These are phyloP conservation scores for Dryadula phaetusa DNA, from an alignment of 2,888 invertebrate species.

Conservation along the genomic window DNA sequence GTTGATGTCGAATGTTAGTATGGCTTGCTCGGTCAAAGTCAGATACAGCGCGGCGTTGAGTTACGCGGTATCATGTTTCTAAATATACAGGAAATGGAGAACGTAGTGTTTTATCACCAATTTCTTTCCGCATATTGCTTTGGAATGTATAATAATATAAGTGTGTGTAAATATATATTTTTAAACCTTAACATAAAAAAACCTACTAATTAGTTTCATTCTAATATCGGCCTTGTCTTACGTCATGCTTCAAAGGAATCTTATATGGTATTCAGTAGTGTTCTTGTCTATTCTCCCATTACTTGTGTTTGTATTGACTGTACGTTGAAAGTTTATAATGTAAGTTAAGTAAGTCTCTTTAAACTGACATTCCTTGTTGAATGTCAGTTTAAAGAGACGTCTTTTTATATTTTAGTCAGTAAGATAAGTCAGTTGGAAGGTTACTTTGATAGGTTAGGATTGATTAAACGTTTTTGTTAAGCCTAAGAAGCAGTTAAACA, in stretches of 20 bases:
- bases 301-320: not conserved
- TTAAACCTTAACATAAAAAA: not conserved
- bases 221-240: slow-evolving; percentile 1
- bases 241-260: slow-evolving; percentile 4
- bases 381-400: no score
- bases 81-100: no score
- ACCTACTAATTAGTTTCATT: not conserved
- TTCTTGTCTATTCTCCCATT: not conserved
- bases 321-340: not conserved
- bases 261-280: not conserved
- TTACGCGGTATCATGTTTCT: no score
- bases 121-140: no score
- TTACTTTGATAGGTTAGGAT: not conserved
- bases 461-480: not conserved
- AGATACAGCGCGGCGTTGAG: no score
- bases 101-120: no score
- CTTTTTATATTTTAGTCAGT: not conserved
- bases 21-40: no score
- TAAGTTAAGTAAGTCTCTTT: not conserved
- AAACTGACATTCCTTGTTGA: not conserved
- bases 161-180: not conserved
- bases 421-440: not conserved
- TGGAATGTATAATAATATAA: no score
- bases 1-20: no score
- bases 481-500: not conserved